phyloP scores from a whole-genome alignment of 2,888 invertebrate genomes.

The Acrobasis repandana region DNA sequence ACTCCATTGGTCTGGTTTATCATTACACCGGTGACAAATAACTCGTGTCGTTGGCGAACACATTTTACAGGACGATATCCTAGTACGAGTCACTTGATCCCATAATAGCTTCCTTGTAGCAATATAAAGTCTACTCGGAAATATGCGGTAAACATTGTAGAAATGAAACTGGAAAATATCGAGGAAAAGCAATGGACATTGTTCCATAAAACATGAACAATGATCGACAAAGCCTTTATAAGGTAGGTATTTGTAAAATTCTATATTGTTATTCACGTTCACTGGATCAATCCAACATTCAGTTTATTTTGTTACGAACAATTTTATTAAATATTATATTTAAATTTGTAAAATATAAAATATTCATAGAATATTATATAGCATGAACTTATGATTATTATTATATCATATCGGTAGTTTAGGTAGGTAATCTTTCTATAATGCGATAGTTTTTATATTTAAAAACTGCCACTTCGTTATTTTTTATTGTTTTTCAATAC shows the following conservation, averaged over 20 bases:
- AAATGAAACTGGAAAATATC: conserved; percentile 17
- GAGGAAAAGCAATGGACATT: conserved; percentile 10
- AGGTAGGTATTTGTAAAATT: neutral
- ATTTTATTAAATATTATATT: neutral
- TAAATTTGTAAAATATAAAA: neutral
- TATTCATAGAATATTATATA: neutral
- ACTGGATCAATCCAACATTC: neutral
- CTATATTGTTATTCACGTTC: neutral
- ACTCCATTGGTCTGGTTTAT: neutral
- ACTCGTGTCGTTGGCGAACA: neutral
- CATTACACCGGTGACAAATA: conserved; percentile 9
- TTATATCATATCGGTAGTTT: neutral
- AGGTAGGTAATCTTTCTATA: no score
- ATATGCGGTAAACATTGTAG: conserved; percentile 15
- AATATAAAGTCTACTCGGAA: conserved; percentile 9
- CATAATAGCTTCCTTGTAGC: conserved; percentile 13
- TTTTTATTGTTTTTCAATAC: no score
- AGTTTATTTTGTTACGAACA: neutral
- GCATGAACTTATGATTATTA: neutral
- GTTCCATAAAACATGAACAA: conserved; percentile 7
- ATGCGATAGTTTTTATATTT: no score
- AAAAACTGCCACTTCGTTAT: no score
- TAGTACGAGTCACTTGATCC: conserved; percentile 11
- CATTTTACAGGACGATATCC: conserved; percentile 9
- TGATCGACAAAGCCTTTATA: neutral